Base-by-base conservation (phyloP, 2,797 vertebrate genomes). In the Poliocrania exsul region DNA sequence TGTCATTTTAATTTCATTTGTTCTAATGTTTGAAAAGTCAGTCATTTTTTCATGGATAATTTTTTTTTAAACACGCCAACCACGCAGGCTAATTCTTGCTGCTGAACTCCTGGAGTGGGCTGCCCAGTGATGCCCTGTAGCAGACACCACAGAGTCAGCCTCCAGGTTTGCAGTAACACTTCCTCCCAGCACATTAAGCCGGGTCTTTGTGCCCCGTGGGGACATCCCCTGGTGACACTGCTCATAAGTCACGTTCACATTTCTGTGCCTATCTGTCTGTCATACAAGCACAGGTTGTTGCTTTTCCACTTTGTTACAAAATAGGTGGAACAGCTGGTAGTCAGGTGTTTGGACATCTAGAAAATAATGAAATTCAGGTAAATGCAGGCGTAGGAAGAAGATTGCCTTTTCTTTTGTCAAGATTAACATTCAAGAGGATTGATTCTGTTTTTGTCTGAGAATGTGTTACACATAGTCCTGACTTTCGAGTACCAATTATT, bases 1-100 rank as follows among this genome's bases (percentile, higher is more conserved):
- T 88, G 28, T 78, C 42, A 49, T 67, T 92, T 95, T 74, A 73
- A 89, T 89, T 89, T 89, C 40, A n/a, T 91, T 58, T 78, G 14
- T 35, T 83, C 35, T 78, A 61, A 28, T 82, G 54, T 91, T 91
- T 81, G 54, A 86, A 74, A 81, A 57, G 62, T 69, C 71, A 71
- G 24, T 53, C 25, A 19, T 61, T 91, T 77, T 78, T 93, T 69
- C 29, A 60, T n/a, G 29, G 56, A 11, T 74, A 33, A 13, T 90
- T 87, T 51, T 93, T 85, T 72, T 47, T 26, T 40, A 25, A 90
- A 54, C 50, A 57, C 7, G 3, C 51, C 40, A 58, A 9, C 49
- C 31, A 54, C 2, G 0, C 24, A 6, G 40, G 49, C 80, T 88
- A 42, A 40, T 72, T 90, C 71, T 77, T 85, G 74, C 58, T 62